Evolutionary conservation across 2,113 vertebrate species (phyloP).

Genomic region (Epinephelus lanceolatus): DNA sequence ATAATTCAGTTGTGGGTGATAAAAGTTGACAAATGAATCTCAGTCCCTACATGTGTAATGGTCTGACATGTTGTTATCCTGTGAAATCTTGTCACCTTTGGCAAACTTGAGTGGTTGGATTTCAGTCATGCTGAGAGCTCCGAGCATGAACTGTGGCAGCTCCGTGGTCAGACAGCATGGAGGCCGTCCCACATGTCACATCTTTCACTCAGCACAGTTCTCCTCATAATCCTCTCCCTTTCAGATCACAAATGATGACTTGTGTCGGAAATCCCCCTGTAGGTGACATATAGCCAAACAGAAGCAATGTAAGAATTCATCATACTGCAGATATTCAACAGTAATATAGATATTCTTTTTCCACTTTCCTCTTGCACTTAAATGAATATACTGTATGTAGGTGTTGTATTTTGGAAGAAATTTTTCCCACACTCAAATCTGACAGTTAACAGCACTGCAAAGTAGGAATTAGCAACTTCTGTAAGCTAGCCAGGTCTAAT

Average conservation of each 20-base stretch:
- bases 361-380: background rate
- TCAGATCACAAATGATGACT: conserved; percentile 98
- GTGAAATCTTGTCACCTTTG: conserved; percentile 81
- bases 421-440: no score
- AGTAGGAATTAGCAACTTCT: no score
- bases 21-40: conserved; percentile 35
- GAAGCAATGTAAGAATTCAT: background rate
- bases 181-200: conserved; percentile 82
- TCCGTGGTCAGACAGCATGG: conserved; percentile 60
- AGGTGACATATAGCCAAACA: conserved; percentile 14
- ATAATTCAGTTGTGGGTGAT: conserved; percentile 50
- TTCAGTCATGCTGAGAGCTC: conserved; percentile 53
- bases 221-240: conserved; percentile 57
- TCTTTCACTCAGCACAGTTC: conserved; percentile 53
- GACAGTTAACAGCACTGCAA: no score
- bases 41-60: conserved; percentile 40
- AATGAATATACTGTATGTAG: no score
- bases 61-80: conserved; percentile 53
- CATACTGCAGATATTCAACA: background rate
- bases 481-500: no score
- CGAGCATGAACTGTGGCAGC: conserved; percentile 65
- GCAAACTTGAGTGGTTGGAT: conserved; percentile 77
- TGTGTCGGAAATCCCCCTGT: conserved; percentile 98
- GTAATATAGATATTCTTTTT: background rate
- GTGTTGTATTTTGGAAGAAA: no score